Conservation (phyloP, 2,113 vertebrate genomes). For the Brachyhypopomus occidentalis region DNA sequence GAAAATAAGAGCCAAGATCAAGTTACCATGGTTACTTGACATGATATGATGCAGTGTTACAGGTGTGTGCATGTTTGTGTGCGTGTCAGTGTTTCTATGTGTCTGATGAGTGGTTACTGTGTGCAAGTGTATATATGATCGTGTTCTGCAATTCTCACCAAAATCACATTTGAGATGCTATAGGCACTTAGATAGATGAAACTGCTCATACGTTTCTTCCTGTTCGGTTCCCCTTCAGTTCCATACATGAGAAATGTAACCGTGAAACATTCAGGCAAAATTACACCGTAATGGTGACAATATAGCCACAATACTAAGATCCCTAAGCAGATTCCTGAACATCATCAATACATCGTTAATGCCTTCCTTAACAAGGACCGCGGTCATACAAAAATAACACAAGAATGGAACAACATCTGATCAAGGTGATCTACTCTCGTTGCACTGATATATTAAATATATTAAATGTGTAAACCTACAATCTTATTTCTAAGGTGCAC, state of each 20-base stretch:
- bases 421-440: slow-evolving; percentile 21
- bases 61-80: neutral
- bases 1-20: neutral
- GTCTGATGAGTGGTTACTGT: neutral
- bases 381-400: neutral
- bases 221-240: too few species aligned
- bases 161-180: slow-evolving; percentile 30
- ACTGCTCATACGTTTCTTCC: neutral
- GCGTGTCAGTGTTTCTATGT: too few species aligned
- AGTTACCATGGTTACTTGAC: slow-evolving; percentile 56
- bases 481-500: slow-evolving; percentile 24
- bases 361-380: neutral
- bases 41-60: neutral
- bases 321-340: neutral
- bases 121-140: neutral
- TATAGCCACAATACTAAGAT: neutral
- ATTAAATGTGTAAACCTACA: slow-evolving; percentile 48
- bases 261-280: neutral
- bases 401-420: slow-evolving; percentile 8
- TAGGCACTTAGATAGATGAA: slow-evolving; percentile 19
- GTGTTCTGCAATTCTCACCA: slow-evolving; percentile 27
- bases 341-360: neutral
- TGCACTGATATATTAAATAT: slow-evolving; percentile 45
- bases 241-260: neutral
- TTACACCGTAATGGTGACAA: neutral